Percentiles rank a stretch among this genome's conserved stretches.
Evolutionary conservation across 2,113 vertebrate genomes (phyloP).

Genomic region (Cephalopholis sonnerati): DNA sequence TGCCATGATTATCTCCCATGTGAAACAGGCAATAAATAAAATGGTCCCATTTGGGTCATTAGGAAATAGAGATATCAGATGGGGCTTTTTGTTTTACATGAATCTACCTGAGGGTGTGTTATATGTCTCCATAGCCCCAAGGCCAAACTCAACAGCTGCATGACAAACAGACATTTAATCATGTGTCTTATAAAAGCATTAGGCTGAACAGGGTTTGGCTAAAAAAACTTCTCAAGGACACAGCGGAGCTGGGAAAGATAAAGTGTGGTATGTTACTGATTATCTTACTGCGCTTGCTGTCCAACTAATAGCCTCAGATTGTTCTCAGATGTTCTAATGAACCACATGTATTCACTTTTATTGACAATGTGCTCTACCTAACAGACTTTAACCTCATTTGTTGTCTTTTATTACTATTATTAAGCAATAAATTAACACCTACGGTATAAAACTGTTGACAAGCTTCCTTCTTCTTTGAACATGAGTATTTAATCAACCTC

Average conservation of each 20-base stretch:
- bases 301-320: background rate
- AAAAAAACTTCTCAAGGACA: background rate
- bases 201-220: background rate
- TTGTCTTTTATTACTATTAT: background rate
- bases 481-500: background rate
- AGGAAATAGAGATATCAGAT: background rate
- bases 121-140: background rate
- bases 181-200: background rate
- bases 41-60: background rate
- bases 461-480: background rate
- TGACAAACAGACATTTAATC: slow-evolving; percentile 5
- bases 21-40: background rate
- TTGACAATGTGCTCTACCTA: background rate
- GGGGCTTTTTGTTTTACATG: background rate
- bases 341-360: background rate
- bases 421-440: background rate
- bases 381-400: background rate
- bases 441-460: background rate
- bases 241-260: background rate
- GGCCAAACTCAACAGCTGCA: slow-evolving; percentile 23
- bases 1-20: background rate
- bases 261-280: background rate
- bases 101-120: background rate
- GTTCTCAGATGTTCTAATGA: too few relatives aligned
- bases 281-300: background rate